Conservation (phyloP, 1,140 invertebrate genomes). For the Daktulosphaira vitifoliae region DNA sequence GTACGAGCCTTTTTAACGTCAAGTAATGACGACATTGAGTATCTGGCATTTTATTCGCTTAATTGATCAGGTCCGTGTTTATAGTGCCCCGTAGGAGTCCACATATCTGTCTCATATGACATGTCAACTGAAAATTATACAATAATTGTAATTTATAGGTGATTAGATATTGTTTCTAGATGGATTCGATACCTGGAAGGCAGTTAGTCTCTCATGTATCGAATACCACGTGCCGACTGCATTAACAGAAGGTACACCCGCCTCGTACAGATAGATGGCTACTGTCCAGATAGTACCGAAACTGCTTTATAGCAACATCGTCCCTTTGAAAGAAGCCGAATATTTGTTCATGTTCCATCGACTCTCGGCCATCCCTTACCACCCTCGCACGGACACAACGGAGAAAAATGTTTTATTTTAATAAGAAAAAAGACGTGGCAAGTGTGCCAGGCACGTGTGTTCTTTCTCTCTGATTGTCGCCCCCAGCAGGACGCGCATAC, state of each 20-base stretch:
- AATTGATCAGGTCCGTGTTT: too few relatives aligned
- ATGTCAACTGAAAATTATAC: too few relatives aligned
- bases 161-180: too few relatives aligned
- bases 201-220: neutral
- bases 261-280: neutral
- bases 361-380: neutral
- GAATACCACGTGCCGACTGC: neutral
- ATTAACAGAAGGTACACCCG: neutral
- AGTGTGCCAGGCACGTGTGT: conserved; percentile 31
- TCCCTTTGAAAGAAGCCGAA: conserved; percentile 12
- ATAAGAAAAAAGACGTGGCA: conserved; percentile 2
- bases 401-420: conserved; percentile 25
- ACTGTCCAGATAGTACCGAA: neutral
- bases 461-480: conserved; percentile 5
- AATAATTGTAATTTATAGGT: too few relatives aligned
- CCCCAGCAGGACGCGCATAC: conserved; percentile 9
- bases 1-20: too few relatives aligned
- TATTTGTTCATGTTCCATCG: conserved; percentile 13
- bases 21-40: too few relatives aligned
- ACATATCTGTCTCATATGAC: too few relatives aligned
- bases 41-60: too few relatives aligned
- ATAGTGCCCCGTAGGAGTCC: too few relatives aligned
- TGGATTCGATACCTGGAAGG: too few relatives aligned
- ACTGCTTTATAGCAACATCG: neutral
- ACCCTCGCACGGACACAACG: neutral